Evolutionary conservation across 2,888 invertebrate genomes (phyloP).

Genomic region (Oasisia sp.): DNA sequence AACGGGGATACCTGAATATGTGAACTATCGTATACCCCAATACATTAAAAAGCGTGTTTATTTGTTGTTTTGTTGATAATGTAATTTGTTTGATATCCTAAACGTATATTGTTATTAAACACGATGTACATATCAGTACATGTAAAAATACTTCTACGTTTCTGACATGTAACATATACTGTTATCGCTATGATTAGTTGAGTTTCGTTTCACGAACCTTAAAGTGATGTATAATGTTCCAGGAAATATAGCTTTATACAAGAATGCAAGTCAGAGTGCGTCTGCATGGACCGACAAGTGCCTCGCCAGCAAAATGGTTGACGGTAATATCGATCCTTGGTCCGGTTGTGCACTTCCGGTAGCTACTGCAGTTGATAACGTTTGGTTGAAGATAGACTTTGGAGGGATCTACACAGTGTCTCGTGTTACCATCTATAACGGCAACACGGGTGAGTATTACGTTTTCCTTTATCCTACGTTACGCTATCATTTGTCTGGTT

Average conservation of each 20-base stretch:
- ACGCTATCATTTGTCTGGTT: neutral
- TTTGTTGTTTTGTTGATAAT: no score
- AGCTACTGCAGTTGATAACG: neutral
- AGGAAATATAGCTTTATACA: neutral
- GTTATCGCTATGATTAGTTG: neutral
- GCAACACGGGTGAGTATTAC: neutral
- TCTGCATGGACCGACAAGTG: neutral
- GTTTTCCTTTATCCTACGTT: neutral
- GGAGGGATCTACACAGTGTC: constrained; percentile 27
- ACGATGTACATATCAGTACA: no score
- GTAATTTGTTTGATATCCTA: no score
- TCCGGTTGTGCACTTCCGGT: neutral
- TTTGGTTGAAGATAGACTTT: constrained; percentile 32
- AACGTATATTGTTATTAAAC: no score
- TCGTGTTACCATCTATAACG: constrained; percentile 28
- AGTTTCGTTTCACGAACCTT: no score
- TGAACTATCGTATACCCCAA: no score
- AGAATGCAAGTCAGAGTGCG: neutral
- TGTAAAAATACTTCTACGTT: no score
- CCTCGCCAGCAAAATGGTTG: constrained; percentile 30
- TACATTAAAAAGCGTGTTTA: no score
- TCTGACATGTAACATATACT: neutral
- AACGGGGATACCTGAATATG: no score
- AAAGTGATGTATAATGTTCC: neutral
- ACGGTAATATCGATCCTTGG: constrained; percentile 29